phyloP scores from a whole-genome alignment of 2,888 invertebrate genomes.

The Exocentrus adspersus region DNA sequence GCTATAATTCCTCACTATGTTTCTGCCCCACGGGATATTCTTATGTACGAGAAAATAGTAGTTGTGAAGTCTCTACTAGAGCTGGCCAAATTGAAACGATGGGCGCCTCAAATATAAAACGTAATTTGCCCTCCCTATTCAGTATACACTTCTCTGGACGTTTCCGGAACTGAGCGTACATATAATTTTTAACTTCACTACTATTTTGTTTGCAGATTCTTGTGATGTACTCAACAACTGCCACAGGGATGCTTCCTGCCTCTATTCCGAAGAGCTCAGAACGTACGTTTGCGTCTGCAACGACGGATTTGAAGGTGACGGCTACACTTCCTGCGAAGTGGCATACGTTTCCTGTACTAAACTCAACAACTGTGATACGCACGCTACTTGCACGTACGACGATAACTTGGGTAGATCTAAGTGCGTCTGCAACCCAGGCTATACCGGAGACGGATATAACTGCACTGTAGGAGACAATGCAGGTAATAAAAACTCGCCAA shows the following conservation, averaged over 20 bases:
- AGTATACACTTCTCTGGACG: no score
- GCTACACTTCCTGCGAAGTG: constrained; percentile 76
- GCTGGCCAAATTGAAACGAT: constrained; percentile 60
- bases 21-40: constrained; percentile 63
- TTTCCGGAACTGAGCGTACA: no score
- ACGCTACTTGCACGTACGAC: constrained; percentile 80
- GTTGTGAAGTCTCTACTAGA: constrained; percentile 49
- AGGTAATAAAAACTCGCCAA: not conserved
- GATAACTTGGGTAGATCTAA: constrained; percentile 71
- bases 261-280: constrained; percentile 67
- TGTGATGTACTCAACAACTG: constrained; percentile 84
- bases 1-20: constrained; percentile 61
- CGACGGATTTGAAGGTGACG: constrained; percentile 87
- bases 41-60: constrained; percentile 55
- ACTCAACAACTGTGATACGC: constrained; percentile 74
- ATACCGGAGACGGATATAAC: constrained; percentile 82
- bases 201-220: constrained; percentile 32
- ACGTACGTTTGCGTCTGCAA: constrained; percentile 80
- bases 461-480: constrained; percentile 71
- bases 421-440: constrained; percentile 85
- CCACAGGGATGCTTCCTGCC: constrained; percentile 83
- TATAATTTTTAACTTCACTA: no score
- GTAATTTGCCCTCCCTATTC: constrained; percentile 34
- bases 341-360: constrained; percentile 67
- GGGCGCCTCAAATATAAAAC: constrained; percentile 59